Conservation (phyloP, 2,113 vertebrate genomes). For the Scolopax mira region DNA sequence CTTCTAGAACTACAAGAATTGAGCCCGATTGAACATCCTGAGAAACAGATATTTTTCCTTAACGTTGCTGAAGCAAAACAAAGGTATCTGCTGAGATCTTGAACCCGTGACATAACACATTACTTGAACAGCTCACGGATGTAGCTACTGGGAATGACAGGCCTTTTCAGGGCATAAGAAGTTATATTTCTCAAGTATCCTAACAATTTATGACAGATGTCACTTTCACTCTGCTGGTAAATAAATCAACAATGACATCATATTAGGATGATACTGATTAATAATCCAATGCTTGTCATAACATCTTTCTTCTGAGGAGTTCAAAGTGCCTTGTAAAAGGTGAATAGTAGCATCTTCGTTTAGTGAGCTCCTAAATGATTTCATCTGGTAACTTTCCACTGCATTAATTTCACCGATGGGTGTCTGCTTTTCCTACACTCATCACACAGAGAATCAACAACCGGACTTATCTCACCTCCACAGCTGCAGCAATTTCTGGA, state of each 20-base stretch:
- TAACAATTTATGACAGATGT: not conserved
- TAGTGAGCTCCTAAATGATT: not conserved
- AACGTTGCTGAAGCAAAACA: not conserved
- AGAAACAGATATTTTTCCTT: not conserved
- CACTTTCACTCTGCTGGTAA: not conserved
- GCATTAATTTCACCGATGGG: not conserved
- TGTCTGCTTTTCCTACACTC: not conserved
- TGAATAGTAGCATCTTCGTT: not conserved
- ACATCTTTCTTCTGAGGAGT: not conserved
- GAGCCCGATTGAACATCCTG: not conserved
- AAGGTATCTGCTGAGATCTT: not conserved
- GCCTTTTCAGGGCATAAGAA: not conserved
- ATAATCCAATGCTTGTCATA: not conserved
- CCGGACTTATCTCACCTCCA: constrained; percentile 66
- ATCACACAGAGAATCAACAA: not conserved
- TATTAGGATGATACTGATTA: not conserved
- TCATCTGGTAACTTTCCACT: not conserved
- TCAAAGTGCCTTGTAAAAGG: not conserved
- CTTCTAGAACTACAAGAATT: not conserved
- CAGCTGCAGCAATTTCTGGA: constrained; percentile 76
- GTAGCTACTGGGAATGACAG: not conserved
- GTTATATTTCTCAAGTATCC: not conserved
- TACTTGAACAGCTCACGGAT: not conserved
- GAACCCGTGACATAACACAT: not conserved
- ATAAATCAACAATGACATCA: not conserved